phyloP scores from a whole-genome alignment of 2,113 vertebrate species.

The Myodes glareolus region DNA sequence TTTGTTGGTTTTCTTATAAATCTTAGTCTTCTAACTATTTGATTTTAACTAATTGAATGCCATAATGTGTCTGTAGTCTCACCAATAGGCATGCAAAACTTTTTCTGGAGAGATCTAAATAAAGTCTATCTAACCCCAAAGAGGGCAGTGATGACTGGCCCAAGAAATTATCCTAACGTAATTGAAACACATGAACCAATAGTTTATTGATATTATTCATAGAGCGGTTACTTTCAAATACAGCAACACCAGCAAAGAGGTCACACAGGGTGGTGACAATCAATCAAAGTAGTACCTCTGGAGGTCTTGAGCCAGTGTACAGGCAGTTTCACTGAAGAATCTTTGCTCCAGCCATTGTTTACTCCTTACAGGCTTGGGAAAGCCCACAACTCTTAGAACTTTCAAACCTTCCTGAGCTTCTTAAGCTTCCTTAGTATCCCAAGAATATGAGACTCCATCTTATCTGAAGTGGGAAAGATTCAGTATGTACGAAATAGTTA shows the following conservation, averaged over 20 bases:
- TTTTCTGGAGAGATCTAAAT: neutral
- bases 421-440: neutral
- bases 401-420: neutral
- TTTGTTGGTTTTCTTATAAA: slow-evolving; percentile 32
- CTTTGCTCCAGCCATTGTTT: neutral
- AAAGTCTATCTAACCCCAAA: neutral
- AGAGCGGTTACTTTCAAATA: neutral
- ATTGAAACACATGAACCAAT: neutral
- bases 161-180: neutral
- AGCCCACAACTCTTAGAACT: neutral
- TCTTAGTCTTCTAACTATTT: slow-evolving; percentile 33
- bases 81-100: neutral
- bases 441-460: neutral
- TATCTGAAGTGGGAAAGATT: neutral
- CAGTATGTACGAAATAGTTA: neutral
- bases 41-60: slow-evolving; percentile 39
- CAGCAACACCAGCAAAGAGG: neutral
- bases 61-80: neutral
- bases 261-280: neutral
- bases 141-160: neutral
- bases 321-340: neutral
- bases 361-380: neutral
- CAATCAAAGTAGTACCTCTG: neutral
- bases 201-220: neutral
- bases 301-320: neutral